A percentile compares a stretch with the other conserved stretches of the same genome.
Evolutionary conservation across 2,797 vertebrate species (phyloP).

Genomic region (Channa striata): DNA sequence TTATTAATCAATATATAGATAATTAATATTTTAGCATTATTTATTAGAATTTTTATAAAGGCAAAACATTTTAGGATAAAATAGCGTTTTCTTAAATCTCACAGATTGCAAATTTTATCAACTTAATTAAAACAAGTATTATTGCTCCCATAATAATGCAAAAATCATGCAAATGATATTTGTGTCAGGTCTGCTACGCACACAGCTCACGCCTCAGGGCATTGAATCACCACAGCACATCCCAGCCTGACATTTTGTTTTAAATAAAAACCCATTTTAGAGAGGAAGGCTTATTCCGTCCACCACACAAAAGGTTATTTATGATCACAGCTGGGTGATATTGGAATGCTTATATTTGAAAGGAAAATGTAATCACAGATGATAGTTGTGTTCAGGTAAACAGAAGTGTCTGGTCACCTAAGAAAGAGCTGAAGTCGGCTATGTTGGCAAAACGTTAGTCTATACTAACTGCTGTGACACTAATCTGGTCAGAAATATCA

Average conservation of each 20-base stretch:
- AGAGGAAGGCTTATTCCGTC: constrained; percentile 40
- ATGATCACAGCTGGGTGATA: constrained; percentile 31
- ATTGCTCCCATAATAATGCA: background rate
- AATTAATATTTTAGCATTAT: too few species aligned
- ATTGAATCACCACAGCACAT: constrained; percentile 46
- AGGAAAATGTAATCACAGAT: constrained; percentile 45
- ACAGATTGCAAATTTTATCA: background rate
- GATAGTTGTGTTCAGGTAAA: constrained; percentile 51
- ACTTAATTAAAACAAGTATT: background rate
- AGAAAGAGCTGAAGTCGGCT: background rate
- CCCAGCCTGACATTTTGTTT: constrained; percentile 60
- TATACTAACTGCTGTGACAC: background rate
- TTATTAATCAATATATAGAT: too few species aligned
- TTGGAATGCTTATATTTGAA: constrained; percentile 32
- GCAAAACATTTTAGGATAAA: background rate
- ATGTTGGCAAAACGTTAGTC: background rate
- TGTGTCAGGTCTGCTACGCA: constrained; percentile 18
- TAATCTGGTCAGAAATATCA: background rate
- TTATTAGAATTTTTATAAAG: too few species aligned
- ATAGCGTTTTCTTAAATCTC: background rate
- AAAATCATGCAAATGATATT: constrained; percentile 22
- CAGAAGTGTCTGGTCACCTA: constrained; percentile 3
- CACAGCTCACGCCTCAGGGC: constrained; percentile 28
- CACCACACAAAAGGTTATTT: constrained; percentile 48
- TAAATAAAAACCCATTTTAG: constrained; percentile 48